Percentiles rank a stretch among this genome's conserved stretches.
Evolutionary conservation across 2,797 vertebrate species (phyloP).

Genomic region (Spondyliosoma cantharus): DNA sequence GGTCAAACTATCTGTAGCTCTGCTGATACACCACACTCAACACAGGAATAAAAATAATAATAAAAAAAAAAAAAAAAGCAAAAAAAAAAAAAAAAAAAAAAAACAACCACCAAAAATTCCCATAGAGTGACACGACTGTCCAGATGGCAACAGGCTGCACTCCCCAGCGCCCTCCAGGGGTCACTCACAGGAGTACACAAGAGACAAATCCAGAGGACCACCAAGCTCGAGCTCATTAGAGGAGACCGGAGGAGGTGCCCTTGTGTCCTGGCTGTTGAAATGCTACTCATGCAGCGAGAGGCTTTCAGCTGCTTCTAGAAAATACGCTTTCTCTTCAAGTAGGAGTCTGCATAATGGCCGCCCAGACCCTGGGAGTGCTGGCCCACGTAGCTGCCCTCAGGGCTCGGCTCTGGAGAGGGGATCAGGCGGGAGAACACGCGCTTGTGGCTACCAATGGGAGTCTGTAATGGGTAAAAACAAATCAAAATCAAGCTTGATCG

Average conservation of each 20-base stretch:
- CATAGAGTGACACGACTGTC: constrained; percentile 60
- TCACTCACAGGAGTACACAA: constrained; percentile 62
- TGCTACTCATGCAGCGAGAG: constrained; percentile 46
- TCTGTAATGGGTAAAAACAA: constrained; percentile 73
- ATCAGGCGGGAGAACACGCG: constrained; percentile 91
- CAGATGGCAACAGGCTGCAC: constrained; percentile 59
- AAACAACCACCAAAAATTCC: constrained; percentile 65
- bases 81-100: constrained; percentile 47
- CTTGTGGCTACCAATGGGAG: constrained; percentile 91
- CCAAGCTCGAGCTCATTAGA: constrained; percentile 35
- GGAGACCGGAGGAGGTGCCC: constrained; percentile 37
- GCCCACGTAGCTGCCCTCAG: constrained; percentile 92
- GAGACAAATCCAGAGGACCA: constrained; percentile 53
- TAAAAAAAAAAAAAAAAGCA: constrained; percentile 25
- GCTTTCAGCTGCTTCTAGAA: constrained; percentile 79
- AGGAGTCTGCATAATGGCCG: constrained; percentile 94
- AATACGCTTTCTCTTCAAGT: constrained; percentile 94
- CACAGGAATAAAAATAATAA: constrained; percentile 36
- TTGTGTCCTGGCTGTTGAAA: constrained; percentile 44
- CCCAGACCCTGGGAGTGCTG: constrained; percentile 96
- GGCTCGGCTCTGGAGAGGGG: constrained; percentile 93
- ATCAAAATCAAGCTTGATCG: background rate
- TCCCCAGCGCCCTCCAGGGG: constrained; percentile 68
- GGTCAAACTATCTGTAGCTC: constrained; percentile 60
- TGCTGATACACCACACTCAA: constrained; percentile 64